Evolutionary conservation across 2,797 vertebrate species (phyloP).

Genomic region (Rachycentron canadum): DNA sequence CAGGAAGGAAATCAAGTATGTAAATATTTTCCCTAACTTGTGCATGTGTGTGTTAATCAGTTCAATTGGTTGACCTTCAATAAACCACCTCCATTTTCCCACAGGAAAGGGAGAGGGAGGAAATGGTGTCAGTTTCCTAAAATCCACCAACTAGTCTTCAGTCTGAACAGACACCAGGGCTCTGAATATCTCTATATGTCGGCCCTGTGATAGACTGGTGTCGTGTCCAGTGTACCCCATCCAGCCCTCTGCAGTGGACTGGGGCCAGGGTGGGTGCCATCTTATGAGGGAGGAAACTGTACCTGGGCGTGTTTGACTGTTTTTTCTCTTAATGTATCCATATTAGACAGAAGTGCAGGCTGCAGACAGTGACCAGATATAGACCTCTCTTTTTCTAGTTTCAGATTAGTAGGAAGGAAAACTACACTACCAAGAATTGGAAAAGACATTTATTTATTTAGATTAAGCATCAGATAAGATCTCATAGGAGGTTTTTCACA

Average conservation of each 20-base stretch:
- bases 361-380: background rate
- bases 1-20: background rate
- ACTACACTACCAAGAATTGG: background rate
- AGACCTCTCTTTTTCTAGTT: background rate
- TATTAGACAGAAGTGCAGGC: background rate
- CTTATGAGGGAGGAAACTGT: too few relatives aligned
- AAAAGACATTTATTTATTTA: too few relatives aligned
- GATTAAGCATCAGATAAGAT: background rate
- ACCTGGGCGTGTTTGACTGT: too few relatives aligned
- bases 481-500: background rate
- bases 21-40: background rate
- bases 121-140: too few relatives aligned
- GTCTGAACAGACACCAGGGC: too few relatives aligned
- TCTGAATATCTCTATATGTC: too few relatives aligned
- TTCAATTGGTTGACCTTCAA: background rate
- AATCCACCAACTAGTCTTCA: too few relatives aligned
- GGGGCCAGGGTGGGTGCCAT: too few relatives aligned
- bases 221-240: too few relatives aligned
- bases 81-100: background rate
- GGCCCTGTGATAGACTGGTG: too few relatives aligned
- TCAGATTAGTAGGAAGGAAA: background rate
- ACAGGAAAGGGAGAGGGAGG: too few relatives aligned
- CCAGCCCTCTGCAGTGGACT: too few relatives aligned
- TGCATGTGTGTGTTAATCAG: background rate
- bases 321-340: background rate